Conservation (phyloP, 2,888 invertebrate species). For the Hirtodrosophila trivittata region DNA sequence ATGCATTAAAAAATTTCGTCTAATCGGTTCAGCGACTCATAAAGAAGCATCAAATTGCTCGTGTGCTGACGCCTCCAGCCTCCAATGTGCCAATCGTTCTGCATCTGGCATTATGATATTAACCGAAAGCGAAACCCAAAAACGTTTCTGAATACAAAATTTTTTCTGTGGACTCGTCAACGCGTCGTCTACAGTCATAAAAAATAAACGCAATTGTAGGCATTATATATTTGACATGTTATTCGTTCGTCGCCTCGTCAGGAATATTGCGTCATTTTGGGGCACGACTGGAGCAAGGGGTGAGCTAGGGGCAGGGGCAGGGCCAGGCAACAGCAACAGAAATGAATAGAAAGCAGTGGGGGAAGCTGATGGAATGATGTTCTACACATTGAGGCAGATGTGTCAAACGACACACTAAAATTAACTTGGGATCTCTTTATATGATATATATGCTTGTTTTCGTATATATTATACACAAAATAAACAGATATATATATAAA, state of each 20-base stretch:
- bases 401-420: conserved; percentile 41
- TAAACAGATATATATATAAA: conserved; percentile 1
- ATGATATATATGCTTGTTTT: conserved; percentile 33
- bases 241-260: conserved; percentile 73
- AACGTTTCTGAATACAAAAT: neutral
- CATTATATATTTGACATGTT: conserved; percentile 77
- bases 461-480: neutral
- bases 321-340: conserved; percentile 37
- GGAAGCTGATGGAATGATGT: conserved; percentile 30
- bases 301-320: neutral
- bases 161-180: conserved; percentile 29
- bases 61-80: conserved; percentile 18
- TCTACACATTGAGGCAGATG: conserved; percentile 31
- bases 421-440: conserved; percentile 38
- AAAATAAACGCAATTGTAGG: conserved; percentile 71
- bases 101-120: conserved; percentile 43
- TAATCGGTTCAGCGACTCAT: conserved; percentile 67
- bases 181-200: conserved; percentile 50
- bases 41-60: conserved; percentile 43
- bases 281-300: neutral
- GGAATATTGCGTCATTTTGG: conserved; percentile 53
- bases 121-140: conserved; percentile 22
- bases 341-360: conserved; percentile 28
- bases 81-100: conserved; percentile 14
- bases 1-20: conserved; percentile 27